These are phyloP conservation scores for Clanis bilineata DNA, from an alignment of 2,888 invertebrate species.

Conservation along the genomic window DNA sequence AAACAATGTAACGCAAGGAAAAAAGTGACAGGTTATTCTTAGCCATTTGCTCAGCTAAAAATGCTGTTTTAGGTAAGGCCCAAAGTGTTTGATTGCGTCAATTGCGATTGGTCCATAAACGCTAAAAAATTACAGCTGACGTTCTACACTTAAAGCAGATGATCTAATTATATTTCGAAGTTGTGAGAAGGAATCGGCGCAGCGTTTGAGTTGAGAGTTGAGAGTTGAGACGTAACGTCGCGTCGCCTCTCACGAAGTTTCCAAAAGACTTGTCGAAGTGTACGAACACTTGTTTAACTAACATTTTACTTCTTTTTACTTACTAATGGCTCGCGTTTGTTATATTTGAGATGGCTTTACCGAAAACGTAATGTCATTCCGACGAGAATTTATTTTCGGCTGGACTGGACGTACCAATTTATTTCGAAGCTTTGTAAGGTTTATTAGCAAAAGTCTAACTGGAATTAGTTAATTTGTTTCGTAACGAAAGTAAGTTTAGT, in stretches of 20 bases:
- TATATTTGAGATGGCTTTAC: neutral
- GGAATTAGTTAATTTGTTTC: neutral
- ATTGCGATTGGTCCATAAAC: neutral
- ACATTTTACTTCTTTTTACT: constrained; percentile 50
- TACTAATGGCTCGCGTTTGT: constrained; percentile 26
- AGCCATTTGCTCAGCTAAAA: neutral
- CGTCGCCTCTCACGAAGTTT: constrained; percentile 45
- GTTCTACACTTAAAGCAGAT: constrained; percentile 3
- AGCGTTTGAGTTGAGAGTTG: constrained; percentile 47
- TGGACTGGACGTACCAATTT: neutral
- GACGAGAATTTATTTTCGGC: neutral
- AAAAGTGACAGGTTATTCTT: too few relatives aligned
- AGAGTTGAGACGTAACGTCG: constrained; percentile 46
- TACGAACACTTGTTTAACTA: constrained; percentile 52
- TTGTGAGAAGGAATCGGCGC: constrained; percentile 15
- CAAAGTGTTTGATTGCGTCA: too few relatives aligned
- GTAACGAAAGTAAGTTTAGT: neutral
- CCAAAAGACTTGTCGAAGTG: neutral
- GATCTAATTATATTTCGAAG: constrained; percentile 3
- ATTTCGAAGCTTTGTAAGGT: neutral
- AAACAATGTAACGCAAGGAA: too few relatives aligned
- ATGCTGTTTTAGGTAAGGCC: too few relatives aligned
- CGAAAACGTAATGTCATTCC: neutral
- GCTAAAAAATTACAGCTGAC: constrained; percentile 13
- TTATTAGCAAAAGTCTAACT: neutral